Percentiles rank a stretch among this genome's conserved stretches.
Conservation (phyloP, 1,140 invertebrate genomes). For the Cryptotermes secundus region DNA sequence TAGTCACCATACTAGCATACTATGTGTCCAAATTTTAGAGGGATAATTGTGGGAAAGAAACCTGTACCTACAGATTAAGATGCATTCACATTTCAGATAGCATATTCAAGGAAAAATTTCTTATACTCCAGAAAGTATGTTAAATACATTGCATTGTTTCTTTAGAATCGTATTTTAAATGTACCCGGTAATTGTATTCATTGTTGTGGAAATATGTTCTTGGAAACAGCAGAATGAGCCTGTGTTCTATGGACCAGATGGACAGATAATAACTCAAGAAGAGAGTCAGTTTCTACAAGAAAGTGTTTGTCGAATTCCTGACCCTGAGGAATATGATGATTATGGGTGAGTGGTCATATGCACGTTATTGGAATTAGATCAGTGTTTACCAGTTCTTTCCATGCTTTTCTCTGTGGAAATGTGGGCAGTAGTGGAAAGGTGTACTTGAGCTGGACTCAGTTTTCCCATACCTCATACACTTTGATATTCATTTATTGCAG, state of each 20-base stretch:
- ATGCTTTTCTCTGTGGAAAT: too few species aligned
- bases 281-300: slow-evolving; percentile 36
- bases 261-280: slow-evolving; percentile 34
- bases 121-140: background rate
- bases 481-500: too few species aligned
- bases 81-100: background rate
- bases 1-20: background rate
- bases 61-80: background rate
- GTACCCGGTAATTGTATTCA: background rate
- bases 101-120: background rate
- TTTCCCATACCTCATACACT: too few species aligned
- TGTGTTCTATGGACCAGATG: slow-evolving; percentile 35
- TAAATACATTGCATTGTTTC: background rate
- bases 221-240: slow-evolving; percentile 17
- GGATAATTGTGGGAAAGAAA: background rate
- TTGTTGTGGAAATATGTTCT: background rate
- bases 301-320: slow-evolving; percentile 10
- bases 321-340: slow-evolving; percentile 11
- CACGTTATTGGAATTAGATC: background rate
- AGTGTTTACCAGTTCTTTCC: background rate
- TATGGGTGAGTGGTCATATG: background rate
- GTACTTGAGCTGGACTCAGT: background rate
- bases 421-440: too few species aligned
- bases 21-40: background rate
- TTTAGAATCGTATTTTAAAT: background rate